Evolutionary conservation across 2,113 vertebrate species (phyloP), one percentile per base, ranked within the genome.

Genomic region (Vimba vimba): DNA sequence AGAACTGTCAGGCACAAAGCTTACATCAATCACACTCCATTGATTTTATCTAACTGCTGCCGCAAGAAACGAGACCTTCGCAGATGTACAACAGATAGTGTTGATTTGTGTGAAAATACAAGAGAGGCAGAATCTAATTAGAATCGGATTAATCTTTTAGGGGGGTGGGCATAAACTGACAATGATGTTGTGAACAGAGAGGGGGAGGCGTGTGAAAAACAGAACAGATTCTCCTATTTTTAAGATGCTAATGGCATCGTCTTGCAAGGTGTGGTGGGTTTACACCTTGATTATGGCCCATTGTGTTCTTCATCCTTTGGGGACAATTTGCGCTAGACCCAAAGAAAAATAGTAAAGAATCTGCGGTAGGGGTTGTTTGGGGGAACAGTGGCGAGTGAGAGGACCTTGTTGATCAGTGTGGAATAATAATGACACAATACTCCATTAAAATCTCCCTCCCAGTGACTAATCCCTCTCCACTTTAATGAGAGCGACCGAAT

Each of bases 401-500:
- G 78, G 66, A 74, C 79, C 66, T 86, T 87, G 88, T 87, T 89
- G 88, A 87, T 89, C 86, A 85, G 88, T 79, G 83, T 85, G 68
- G 83, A 81, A 89, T 87, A 87, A 89, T 85, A 74, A 87, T 86
- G 71, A 85, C 88, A 87, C 88, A 89, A 87, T 82, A 80, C 73
- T 79, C 83, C 76, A 85, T 89, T 89, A 89, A 84, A 66, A 79
- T 86, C 76, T 86, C 83, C 77, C 86, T 87, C 87, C 84, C 84
- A 86, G 88, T 87, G 59, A 86, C 68, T 87, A 89, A 87, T 89
- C 88, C 83, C 82, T 69, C 81, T 77, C 69, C 23, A 27, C 64
- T 85, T 81, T 89, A 89, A 87, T 89, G 88, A 87, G 88, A 86
- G 84, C 50, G 84, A 86, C 85, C 23, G 84, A 86, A 87, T 86